These are phyloP conservation scores for Chinchilla lanigera DNA, from an alignment of 2,113 vertebrate genomes.

Conservation along the genomic window DNA sequence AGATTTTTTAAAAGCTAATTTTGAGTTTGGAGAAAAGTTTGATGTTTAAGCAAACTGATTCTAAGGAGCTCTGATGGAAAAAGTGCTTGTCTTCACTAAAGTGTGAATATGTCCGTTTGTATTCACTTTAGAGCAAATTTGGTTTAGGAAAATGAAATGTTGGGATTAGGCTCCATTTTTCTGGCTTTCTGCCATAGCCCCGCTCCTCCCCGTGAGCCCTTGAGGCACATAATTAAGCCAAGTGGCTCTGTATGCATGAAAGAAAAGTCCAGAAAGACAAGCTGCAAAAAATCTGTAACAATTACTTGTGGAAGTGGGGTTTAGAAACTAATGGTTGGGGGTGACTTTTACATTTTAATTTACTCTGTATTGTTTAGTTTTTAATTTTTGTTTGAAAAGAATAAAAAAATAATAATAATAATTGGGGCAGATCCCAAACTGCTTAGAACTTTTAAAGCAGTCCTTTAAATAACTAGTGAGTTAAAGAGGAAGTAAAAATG, in stretches of 20 bases:
- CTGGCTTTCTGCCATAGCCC: too few relatives aligned
- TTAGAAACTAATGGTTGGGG: background rate
- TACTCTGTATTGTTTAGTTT: background rate
- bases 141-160: slow-evolving; percentile 31
- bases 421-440: background rate
- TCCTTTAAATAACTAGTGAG: background rate
- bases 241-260: background rate
- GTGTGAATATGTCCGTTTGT: background rate
- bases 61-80: background rate
- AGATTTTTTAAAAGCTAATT: slow-evolving; percentile 6
- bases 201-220: background rate
- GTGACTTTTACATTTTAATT: background rate
- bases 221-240: background rate
- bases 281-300: background rate
- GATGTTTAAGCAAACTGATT: background rate
- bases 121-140: background rate
- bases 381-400: slow-evolving; percentile 19
- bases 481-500: background rate
- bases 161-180: background rate
- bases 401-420: background rate
- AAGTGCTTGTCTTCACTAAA: background rate
- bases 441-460: background rate
- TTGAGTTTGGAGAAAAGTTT: slow-evolving; percentile 8
- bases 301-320: background rate
- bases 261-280: background rate